These are phyloP conservation scores for Clarias laeviceps DNA, from an alignment of 2,797 vertebrate genomes.

Conservation along the genomic window DNA sequence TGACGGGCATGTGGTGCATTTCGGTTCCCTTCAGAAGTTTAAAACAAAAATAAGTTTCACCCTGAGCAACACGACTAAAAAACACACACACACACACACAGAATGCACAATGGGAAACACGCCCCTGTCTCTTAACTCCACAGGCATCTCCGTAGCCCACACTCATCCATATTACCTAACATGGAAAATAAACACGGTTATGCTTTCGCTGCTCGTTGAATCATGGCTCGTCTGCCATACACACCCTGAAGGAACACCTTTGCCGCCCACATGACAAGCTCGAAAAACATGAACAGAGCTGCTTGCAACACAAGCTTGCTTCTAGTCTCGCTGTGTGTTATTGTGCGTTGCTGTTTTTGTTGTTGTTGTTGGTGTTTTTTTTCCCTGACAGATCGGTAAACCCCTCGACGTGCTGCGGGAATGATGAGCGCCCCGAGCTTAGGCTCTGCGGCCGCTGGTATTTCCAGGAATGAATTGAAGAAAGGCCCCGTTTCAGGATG, in stretches of 20 bases:
- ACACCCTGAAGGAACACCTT: constrained; percentile 20
- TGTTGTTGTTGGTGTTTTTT: background rate
- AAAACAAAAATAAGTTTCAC: constrained; percentile 1
- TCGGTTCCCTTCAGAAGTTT: constrained; percentile 16
- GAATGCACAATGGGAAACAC: constrained; percentile 18
- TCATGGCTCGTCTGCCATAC: constrained; percentile 31
- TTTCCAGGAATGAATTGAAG: constrained; percentile 37
- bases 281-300: background rate
- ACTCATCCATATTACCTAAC: constrained; percentile 26
- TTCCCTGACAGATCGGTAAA: background rate
- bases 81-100: background rate
- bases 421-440: constrained; percentile 4
- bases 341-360: background rate
- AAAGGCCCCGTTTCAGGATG: constrained; percentile 27
- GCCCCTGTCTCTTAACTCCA: constrained; percentile 11
- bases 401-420: constrained; percentile 23
- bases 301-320: constrained; percentile 3
- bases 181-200: constrained; percentile 10
- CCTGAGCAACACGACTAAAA: background rate
- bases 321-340: background rate
- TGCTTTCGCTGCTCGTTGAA: constrained; percentile 43
- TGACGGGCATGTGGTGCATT: constrained; percentile 28
- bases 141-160: background rate
- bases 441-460: constrained; percentile 4
- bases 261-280: constrained; percentile 17